These are phyloP conservation scores for Gymnosoma rotundatum DNA, from an alignment of 2,888 invertebrate genomes.

Conservation along the genomic window DNA sequence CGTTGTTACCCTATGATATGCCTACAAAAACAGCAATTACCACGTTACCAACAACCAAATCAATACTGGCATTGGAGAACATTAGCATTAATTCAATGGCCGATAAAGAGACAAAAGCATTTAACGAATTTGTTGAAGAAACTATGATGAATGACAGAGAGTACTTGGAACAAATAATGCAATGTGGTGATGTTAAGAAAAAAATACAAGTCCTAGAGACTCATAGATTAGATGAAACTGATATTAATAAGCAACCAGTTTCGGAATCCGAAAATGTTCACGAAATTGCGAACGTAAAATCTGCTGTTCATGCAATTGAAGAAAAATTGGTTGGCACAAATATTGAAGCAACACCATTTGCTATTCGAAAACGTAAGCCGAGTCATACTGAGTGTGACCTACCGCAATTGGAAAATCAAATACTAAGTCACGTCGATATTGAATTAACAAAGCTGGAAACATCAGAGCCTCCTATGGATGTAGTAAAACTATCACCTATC, in stretches of 20 bases:
- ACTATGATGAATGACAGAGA: slow-evolving; percentile 39
- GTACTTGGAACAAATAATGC: slow-evolving; percentile 76
- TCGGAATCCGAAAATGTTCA: slow-evolving; percentile 62
- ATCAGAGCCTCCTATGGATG: slow-evolving; percentile 73
- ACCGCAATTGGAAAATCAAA: slow-evolving; percentile 75
- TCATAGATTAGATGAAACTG: slow-evolving; percentile 3
- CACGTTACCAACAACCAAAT: background rate
- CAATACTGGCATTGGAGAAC: slow-evolving; percentile 23
- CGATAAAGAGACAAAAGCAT: background rate
- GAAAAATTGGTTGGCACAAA: slow-evolving; percentile 81
- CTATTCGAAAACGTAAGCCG: slow-evolving; percentile 78
- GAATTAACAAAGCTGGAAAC: slow-evolving; percentile 73
- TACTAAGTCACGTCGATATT: slow-evolving; percentile 75
- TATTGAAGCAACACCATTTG: slow-evolving; percentile 75
- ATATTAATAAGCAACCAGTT: background rate
- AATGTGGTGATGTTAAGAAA: slow-evolving; percentile 84
- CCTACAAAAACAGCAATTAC: background rate
- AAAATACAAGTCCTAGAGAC: slow-evolving; percentile 84
- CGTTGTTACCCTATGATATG: slow-evolving; percentile 23
- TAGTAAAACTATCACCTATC: slow-evolving; percentile 75
- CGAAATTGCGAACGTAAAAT: slow-evolving; percentile 83
- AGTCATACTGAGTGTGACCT: slow-evolving; percentile 72
- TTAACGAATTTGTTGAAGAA: slow-evolving; percentile 1
- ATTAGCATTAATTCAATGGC: slow-evolving; percentile 20
- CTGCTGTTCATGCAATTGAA: slow-evolving; percentile 84